phyloP scores from a whole-genome alignment of 1,140 invertebrate genomes.

The Ridgeia piscesae region DNA sequence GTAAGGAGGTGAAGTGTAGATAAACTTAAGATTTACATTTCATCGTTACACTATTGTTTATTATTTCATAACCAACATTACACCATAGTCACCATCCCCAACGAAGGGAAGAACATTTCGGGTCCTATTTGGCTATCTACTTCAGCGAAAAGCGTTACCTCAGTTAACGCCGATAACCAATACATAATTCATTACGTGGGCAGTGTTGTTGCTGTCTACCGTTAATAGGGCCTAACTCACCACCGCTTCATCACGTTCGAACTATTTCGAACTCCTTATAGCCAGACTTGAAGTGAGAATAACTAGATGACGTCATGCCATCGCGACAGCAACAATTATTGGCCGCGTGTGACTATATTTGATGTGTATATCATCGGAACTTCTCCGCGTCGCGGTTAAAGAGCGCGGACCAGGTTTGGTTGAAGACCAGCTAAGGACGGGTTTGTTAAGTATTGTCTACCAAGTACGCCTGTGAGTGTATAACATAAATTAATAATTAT shows the following conservation, averaged over 20 bases:
- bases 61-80: not conserved
- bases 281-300: no score
- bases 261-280: no score
- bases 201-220: not conserved
- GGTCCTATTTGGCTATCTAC: not conserved
- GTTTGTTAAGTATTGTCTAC: not conserved
- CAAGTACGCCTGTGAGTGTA: not conserved
- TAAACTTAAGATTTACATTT: no score
- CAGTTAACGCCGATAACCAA: not conserved
- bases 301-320: no score
- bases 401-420: not conserved
- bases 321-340: no score
- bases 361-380: no score
- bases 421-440: not conserved
- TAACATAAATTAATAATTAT: not conserved
- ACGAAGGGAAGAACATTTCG: not conserved
- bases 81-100: not conserved
- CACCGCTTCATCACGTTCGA: not conserved
- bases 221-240: not conserved
- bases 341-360: no score
- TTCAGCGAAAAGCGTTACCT: not conserved
- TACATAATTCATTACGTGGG: not conserved
- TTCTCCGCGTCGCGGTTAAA: no score
- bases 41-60: no score
- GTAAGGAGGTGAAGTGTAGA: no score